phyloP scores from a whole-genome alignment of 2,888 invertebrate species.

The Smittia sp. region DNA sequence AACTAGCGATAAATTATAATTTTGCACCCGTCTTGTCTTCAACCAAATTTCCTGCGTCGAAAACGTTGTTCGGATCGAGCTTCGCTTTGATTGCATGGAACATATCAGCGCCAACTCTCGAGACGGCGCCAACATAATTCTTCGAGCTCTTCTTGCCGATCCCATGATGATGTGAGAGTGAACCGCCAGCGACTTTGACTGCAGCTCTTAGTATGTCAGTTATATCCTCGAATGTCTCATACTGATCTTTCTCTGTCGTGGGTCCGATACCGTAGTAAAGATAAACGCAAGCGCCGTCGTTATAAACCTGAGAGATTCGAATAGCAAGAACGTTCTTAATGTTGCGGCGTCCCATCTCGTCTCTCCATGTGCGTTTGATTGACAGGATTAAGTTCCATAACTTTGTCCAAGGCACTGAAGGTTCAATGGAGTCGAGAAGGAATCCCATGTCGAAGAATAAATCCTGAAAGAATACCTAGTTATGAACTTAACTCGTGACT shows the following conservation, averaged over 20 bases:
- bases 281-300: constrained; percentile 2
- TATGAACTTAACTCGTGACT: not conserved
- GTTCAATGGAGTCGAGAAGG: not conserved
- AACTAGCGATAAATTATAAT: not conserved
- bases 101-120: constrained; percentile 15
- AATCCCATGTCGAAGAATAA: constrained; percentile 23
- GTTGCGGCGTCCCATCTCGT: not conserved
- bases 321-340: not conserved
- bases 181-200: not conserved
- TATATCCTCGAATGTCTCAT: constrained; percentile 10
- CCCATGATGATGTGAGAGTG: not conserved
- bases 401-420: not conserved
- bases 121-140: not conserved
- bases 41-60: constrained; percentile 27
- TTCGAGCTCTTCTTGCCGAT: constrained; percentile 21
- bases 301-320: constrained; percentile 15
- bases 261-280: constrained; percentile 25
- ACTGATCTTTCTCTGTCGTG: constrained; percentile 14
- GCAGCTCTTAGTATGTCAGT: not conserved
- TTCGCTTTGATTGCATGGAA: not conserved
- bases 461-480: constrained; percentile 8
- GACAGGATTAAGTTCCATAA: not conserved
- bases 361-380: not conserved
- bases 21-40: not conserved
- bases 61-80: constrained; percentile 18